These are phyloP conservation scores for Arnoldichthys spilopterus DNA, from an alignment of 2,797 vertebrate genomes.

Conservation along the genomic window DNA sequence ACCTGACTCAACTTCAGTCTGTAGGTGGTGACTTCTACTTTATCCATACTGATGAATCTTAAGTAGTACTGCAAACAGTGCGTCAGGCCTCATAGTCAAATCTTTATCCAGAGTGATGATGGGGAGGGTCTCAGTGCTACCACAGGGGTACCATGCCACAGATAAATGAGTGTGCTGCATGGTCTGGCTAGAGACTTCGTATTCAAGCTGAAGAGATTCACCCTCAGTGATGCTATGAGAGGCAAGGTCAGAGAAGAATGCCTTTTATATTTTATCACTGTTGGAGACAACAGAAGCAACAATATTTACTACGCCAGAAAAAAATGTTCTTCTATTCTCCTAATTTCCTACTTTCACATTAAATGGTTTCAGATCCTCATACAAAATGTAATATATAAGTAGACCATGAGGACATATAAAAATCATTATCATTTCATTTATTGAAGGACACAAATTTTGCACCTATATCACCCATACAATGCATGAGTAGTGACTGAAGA, in stretches of 20 bases:
- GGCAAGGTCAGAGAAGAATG: conserved; percentile 64
- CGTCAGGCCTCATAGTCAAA: conserved; percentile 72
- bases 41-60: conserved; percentile 73
- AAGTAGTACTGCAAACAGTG: conserved; percentile 68
- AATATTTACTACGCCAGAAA: no score
- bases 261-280: conserved; percentile 86
- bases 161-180: conserved; percentile 91
- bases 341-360: no score
- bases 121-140: conserved; percentile 35
- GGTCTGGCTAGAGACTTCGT: conserved; percentile 83
- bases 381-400: no score
- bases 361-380: no score
- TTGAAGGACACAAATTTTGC: no score
- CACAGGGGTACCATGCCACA: conserved; percentile 82
- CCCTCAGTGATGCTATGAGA: conserved; percentile 72
- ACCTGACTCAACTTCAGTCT: conserved; percentile 69
- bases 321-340: no score
- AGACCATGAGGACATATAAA: no score
- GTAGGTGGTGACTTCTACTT: conserved; percentile 71
- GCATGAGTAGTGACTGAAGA: no score
- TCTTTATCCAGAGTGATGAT: conserved; percentile 75
- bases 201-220: conserved; percentile 78
- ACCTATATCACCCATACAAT: no score
- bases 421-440: no score
- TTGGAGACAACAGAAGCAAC: not conserved